Base-by-base conservation (phyloP, 2,113 vertebrate genomes). In the Vombatus ursinus region DNA sequence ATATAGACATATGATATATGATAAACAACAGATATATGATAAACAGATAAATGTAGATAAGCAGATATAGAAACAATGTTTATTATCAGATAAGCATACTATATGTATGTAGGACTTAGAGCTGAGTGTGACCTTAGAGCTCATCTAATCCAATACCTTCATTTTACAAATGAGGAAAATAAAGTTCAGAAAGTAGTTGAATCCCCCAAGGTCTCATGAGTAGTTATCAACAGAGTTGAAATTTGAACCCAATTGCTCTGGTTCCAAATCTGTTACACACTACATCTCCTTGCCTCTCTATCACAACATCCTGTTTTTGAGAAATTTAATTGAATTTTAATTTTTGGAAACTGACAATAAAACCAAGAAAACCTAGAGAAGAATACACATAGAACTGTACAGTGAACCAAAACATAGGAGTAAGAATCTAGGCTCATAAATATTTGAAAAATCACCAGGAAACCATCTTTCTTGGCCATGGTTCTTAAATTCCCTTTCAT, bases 401-500 rank as follows among this genome's bases (percentile, higher is more conserved):
- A 57, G 26, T 57, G 26, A 57, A 57, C 54, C 26, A 28, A 57
- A 57, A 31, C 92, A 51, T 28, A 93, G 92, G 48, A 95, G 96
- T 91, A 89, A 97, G 95, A 95, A 96, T 54, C 44, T 51, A 93
- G 91, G 92, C 49, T 95, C 47, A 53, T 37, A n/a, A 92, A 96
- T 94, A 96, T n/a, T 93, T 57, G 22, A 31, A 28, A 37, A 61
- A 61, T 31, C 57, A 26, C 28, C 8, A 57, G 25, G 54, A 57
- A 57, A 28, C 25, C 28, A 61, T 31, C 3, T 12, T 61, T 28
- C 28, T 28, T 61, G 23, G 52, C 23, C 23, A 24, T 7, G 52
- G 24, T 53, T 24, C 52, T 23, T 53, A 22, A 61, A 61, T 61
- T 61, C 57, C 57, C 28, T 61, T 61, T 61, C 28, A 31, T 61